Conservation (phyloP, 2,797 vertebrate species). For the Tangara arthus region DNA sequence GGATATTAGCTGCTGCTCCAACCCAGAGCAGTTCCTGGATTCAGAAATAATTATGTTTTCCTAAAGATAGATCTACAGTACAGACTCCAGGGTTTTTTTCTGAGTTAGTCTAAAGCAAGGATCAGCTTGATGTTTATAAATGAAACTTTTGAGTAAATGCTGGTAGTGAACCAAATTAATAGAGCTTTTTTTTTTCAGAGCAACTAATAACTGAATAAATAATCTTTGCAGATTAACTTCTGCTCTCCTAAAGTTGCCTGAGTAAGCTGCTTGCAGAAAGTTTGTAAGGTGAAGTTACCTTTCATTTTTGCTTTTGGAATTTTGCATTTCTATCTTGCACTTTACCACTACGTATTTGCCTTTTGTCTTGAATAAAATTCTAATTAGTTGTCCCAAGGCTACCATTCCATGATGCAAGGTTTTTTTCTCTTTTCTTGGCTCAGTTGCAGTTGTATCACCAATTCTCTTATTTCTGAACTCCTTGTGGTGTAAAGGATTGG, state of each 20-base stretch:
- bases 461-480: not conserved
- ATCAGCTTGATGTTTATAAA: not conserved
- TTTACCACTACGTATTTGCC: not conserved
- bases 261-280: not conserved
- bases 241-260: not conserved
- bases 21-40: not conserved
- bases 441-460: not conserved
- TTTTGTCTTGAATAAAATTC: not conserved
- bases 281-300: not conserved
- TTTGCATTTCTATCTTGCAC: not conserved
- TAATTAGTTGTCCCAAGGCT: not conserved
- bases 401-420: not conserved
- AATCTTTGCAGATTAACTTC: not conserved
- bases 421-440: not conserved
- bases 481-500: not conserved
- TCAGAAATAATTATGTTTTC: constrained; percentile 38
- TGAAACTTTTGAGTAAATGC: not conserved
- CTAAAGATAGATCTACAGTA: constrained; percentile 15
- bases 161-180: not conserved
- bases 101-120: not conserved
- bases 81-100: not conserved
- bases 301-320: not conserved
- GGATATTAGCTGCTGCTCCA: constrained; percentile 34
- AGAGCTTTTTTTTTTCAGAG: not conserved
- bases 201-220: not conserved